These are phyloP conservation scores for Dinocampus coccinellae DNA, from an alignment of 2,888 invertebrate genomes.

Conservation along the genomic window DNA sequence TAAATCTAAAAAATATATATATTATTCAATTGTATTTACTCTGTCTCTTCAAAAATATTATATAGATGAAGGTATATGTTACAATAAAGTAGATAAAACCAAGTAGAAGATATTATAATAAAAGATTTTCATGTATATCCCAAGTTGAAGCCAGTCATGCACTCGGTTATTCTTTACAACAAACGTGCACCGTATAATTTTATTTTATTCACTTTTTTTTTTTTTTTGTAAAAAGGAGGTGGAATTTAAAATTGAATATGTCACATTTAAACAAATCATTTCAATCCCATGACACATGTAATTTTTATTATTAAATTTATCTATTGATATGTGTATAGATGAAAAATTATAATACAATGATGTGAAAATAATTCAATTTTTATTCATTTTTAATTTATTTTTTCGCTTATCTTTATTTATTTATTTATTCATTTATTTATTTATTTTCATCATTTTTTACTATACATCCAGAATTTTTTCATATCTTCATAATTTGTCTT, in stretches of 20 bases:
- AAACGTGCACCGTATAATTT: constrained; percentile 10
- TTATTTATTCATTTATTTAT: too few relatives aligned
- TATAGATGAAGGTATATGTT: neutral
- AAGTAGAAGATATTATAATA: constrained; percentile 13
- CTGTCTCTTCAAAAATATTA: too few relatives aligned
- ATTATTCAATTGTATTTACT: too few relatives aligned
- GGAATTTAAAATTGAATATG: constrained; percentile 52
- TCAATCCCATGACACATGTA: constrained; percentile 37
- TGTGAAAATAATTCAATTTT: neutral
- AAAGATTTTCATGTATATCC: constrained; percentile 21
- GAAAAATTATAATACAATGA: neutral
- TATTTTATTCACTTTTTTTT: neutral
- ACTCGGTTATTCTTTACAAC: constrained; percentile 15
- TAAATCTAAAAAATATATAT: too few relatives aligned
- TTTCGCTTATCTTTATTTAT: neutral
- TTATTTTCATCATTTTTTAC: too few relatives aligned
- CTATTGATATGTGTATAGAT: neutral
- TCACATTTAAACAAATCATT: constrained; percentile 44
- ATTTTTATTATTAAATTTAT: neutral
- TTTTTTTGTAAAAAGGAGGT: too few relatives aligned
- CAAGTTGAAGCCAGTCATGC: constrained; percentile 16
- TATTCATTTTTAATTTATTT: neutral
- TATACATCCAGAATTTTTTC: too few relatives aligned
- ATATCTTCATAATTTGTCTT: too few relatives aligned
- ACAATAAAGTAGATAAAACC: neutral